phyloP scores from a whole-genome alignment of 2,797 vertebrate genomes.

The Pempheris klunzingeri region DNA sequence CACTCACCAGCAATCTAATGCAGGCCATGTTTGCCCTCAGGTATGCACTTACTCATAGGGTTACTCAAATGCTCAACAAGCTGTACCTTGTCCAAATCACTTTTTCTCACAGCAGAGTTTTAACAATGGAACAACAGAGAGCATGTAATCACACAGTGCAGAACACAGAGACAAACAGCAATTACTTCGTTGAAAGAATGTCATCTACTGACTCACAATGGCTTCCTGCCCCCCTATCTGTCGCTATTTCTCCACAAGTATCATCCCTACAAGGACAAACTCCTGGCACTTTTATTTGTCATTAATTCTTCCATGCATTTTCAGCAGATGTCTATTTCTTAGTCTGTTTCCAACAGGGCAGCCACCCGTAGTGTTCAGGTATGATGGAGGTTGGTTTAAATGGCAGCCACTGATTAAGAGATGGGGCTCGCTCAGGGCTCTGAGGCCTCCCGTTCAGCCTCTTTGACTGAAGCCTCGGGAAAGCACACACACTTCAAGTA shows the following conservation, averaged over 20 bases:
- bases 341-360: constrained; percentile 22
- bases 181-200: constrained; percentile 67
- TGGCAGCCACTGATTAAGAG: constrained; percentile 73
- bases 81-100: constrained; percentile 74
- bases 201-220: constrained; percentile 39
- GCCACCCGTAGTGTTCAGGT: constrained; percentile 69
- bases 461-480: constrained; percentile 61
- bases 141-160: constrained; percentile 66
- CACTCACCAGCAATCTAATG: constrained; percentile 13
- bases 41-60: constrained; percentile 70
- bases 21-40: constrained; percentile 35
- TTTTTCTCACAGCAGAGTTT: constrained; percentile 72
- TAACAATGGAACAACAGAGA: constrained; percentile 74
- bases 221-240: constrained; percentile 19
- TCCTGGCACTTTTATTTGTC: background rate
- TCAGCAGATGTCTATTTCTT: no score
- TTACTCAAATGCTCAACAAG: constrained; percentile 73
- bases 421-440: constrained; percentile 16
- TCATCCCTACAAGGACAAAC: constrained; percentile 17
- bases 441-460: constrained; percentile 44
- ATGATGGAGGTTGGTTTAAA: constrained; percentile 68
- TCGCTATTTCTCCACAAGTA: constrained; percentile 5
- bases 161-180: constrained; percentile 74
- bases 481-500: constrained; percentile 79
- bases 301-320: no score